Conservation (phyloP, 1,140 invertebrate species). For the Thrips palmi region DNA sequence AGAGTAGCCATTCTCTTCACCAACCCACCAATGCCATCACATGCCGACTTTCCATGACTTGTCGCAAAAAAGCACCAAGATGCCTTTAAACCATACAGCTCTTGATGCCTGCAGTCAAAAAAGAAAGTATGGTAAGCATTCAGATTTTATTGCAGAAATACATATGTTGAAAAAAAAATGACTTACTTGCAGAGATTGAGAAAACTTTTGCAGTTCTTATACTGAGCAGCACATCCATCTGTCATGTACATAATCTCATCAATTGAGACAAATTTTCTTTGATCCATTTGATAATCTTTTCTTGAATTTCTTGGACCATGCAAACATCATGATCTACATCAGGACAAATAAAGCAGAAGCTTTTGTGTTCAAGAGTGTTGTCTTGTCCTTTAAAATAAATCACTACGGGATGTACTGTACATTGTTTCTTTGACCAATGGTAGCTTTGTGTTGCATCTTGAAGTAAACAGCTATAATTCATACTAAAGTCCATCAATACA, state of each 20-base stretch:
- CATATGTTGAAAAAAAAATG: too few species aligned
- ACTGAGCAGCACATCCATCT: conserved; percentile 20
- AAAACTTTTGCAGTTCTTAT: conserved; percentile 22
- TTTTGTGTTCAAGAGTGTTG: too few species aligned
- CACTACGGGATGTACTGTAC: conserved; percentile 12
- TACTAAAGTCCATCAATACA: conserved; percentile 13
- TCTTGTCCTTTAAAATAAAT: not conserved
- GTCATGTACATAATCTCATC: conserved; percentile 19
- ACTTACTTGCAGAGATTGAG: conserved; percentile 18
- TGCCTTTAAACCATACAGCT: conserved; percentile 16
- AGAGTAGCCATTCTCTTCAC: conserved; percentile 11
- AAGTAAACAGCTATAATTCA: conserved; percentile 16
- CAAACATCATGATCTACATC: conserved; percentile 15
- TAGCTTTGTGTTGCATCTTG: conserved; percentile 15
- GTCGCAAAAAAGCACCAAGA: conserved; percentile 21
- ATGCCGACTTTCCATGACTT: conserved; percentile 12
- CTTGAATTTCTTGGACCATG: conserved; percentile 16
- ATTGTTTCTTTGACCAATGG: conserved; percentile 13
- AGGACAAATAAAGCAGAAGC: conserved; percentile 13
- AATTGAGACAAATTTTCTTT: conserved; percentile 14
- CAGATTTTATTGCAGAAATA: too few species aligned
- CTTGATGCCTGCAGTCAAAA: conserved; percentile 17
- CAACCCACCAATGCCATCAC: conserved; percentile 12
- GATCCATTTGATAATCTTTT: conserved; percentile 12
- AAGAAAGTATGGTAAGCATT: too few species aligned